Conservation (phyloP, 2,797 vertebrate genomes). For the Lophotriccus pileatus region DNA sequence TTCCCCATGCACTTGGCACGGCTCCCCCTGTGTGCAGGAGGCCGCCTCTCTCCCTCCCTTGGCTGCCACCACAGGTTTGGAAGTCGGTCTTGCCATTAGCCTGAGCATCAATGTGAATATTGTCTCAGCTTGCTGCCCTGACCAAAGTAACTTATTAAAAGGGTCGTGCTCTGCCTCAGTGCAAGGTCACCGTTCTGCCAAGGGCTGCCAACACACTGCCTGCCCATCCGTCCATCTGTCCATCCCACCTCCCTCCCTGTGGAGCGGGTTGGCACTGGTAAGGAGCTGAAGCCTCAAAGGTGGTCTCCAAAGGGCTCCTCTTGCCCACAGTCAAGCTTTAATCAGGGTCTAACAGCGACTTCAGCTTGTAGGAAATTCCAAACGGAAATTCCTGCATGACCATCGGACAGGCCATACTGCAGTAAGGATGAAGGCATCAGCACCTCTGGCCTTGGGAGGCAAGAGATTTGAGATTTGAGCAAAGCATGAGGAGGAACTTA, state of each 20-base stretch:
- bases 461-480: background rate
- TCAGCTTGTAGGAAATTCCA: background rate
- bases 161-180: background rate
- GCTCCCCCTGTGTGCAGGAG: background rate
- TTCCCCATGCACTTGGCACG: rapidly evolving
- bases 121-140: background rate
- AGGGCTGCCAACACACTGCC: background rate
- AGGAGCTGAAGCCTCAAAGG: background rate
- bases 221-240: background rate
- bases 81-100: conserved; percentile 48
- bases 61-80: background rate
- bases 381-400: background rate
- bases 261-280: background rate
- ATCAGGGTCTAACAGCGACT: background rate
- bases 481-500: background rate
- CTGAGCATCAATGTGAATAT: conserved; percentile 12
- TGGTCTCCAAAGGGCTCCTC: background rate
- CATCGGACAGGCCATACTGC: rapidly evolving
- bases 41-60: background rate
- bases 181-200: background rate
- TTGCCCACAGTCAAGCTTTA: background rate
- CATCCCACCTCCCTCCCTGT: background rate
- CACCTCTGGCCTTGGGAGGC: background rate
- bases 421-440: background rate
- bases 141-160: conserved; percentile 43